Evolutionary conservation across 2,113 vertebrate species (phyloP).

Genomic region (Zapus hudsonius): DNA sequence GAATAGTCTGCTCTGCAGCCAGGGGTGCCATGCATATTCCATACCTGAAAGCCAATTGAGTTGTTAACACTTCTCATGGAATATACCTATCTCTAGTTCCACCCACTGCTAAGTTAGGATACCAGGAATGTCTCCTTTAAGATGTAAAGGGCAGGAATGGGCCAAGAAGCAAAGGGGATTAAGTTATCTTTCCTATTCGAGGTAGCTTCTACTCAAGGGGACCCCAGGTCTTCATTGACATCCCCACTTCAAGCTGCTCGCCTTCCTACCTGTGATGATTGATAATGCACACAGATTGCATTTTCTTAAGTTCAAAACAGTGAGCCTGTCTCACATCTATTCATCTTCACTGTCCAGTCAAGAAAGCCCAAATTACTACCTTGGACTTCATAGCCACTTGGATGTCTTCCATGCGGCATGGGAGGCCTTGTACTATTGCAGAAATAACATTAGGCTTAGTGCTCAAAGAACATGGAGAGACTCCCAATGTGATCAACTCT

Average conservation of each 20-base stretch:
- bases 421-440: not conserved
- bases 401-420: not conserved
- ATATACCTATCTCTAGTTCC: not conserved
- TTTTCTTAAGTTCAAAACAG: constrained; percentile 9
- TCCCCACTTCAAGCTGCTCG: not conserved
- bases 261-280: not conserved
- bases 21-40: not conserved
- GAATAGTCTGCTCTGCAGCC: not conserved
- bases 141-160: not conserved
- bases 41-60: not conserved
- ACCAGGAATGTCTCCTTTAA: not conserved
- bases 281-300: not conserved
- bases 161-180: not conserved
- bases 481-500: not conserved
- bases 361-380: not conserved
- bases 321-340: not conserved
- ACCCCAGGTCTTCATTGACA: not conserved
- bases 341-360: not conserved
- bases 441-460: not conserved
- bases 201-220: not conserved
- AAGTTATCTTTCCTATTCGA: not conserved
- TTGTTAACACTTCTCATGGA: constrained; percentile 12
- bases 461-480: not conserved
- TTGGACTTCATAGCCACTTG: not conserved
- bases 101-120: not conserved